Base-by-base conservation (phyloP, 2,888 invertebrate genomes). In the Oscheius sp. region DNA sequence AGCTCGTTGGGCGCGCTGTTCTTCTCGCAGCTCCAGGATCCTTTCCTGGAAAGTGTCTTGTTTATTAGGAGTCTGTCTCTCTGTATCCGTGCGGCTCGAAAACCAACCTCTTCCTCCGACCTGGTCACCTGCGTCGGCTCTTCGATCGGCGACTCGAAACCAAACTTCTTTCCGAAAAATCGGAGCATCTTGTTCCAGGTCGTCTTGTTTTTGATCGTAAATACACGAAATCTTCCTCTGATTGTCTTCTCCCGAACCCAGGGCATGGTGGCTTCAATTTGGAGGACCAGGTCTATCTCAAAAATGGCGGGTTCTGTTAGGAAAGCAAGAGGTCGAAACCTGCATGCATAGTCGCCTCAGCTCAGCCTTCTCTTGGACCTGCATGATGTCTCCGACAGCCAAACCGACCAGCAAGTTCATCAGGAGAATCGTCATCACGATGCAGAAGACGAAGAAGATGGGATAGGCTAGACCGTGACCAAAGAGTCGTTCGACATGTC, bases 361-460 rank as follows among this genome's bases (percentile, higher is more conserved):
- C 11, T 89, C 90, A 29, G 91, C 91, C 79, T 91, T 89, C 62
- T 91, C 91, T 81, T 91, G 91, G 21, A 91, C 91, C 57, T 89
- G 90, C 79, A 91, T 91, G 80, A 91, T 91, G 86, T 91, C 91
- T 83, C 91, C 91, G 48, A 91, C 91, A 76, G 91, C 91, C 85
- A 91, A 84, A 88, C 91, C 91, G 76, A 83, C 77, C 78, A 90
- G 81, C 50, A 90, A 79, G 80, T 90, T 90, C 89, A 90, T 90
- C 72, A 89, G 84, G n/a, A 90, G 84, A 72, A 90, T 89, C 35
- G 89, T 86, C 89, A 90, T 89, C 51, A 90, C 79, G 33, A 89
- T 80, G 74, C 84, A 77, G 81, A 90, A 90, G 9, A 84, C 73
- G 51, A 88, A 79, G 80, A 91, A 91, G 53, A 91, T 80, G 9